A percentile compares a stretch with the other conserved stretches of the same genome.
These are phyloP conservation scores for Hermatobates lingyangjiaoensis DNA, from an alignment of 1,140 invertebrate genomes.

Conservation along the genomic window DNA sequence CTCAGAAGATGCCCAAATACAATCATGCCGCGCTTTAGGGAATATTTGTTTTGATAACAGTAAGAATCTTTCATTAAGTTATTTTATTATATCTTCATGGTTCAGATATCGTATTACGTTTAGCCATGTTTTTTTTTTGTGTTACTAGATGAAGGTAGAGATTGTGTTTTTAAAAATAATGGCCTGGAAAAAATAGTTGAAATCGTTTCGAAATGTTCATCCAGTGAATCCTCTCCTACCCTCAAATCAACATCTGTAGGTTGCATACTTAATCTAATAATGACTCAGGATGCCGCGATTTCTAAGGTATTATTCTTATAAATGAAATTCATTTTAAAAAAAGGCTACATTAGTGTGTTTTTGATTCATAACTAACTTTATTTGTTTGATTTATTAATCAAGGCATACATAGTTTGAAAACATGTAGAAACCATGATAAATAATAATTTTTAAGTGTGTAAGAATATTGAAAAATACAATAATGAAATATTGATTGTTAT, in stretches of 20 bases:
- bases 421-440: too few species aligned
- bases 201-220: conserved; percentile 11
- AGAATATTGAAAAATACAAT: too few species aligned
- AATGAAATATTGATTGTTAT: conserved; percentile 9
- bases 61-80: conserved; percentile 26
- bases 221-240: conserved; percentile 6
- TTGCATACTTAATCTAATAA: conserved; percentile 58
- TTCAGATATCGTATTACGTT: too few species aligned
- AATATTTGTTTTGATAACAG: conserved; percentile 80
- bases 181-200: conserved; percentile 34
- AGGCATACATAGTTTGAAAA: not conserved
- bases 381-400: conserved; percentile 1
- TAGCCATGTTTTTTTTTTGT: conserved; percentile 1
- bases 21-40: conserved; percentile 59
- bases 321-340: not conserved
- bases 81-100: too few species aligned
- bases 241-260: conserved; percentile 29
- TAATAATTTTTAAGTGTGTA: too few species aligned
- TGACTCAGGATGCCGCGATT: conserved; percentile 46
- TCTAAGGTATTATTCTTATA: conserved; percentile 19
- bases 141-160: conserved; percentile 27
- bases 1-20: conserved; percentile 34
- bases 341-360: not conserved
- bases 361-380: conserved; percentile 1
- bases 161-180: conserved; percentile 36